Conservation (phyloP, 2,888 invertebrate species). For the Nomada goodeniana region DNA sequence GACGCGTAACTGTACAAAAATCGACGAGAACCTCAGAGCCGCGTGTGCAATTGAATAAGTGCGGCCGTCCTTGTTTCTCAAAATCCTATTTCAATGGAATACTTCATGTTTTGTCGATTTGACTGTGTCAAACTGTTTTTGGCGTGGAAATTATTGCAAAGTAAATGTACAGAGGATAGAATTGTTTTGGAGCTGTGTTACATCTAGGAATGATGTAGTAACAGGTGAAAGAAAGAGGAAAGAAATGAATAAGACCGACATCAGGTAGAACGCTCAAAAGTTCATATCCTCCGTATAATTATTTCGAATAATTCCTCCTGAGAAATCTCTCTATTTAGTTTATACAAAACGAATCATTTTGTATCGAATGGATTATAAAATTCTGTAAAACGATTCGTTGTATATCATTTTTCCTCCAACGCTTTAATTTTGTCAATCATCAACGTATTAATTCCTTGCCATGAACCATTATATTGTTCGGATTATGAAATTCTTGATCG, state of each 20-base stretch:
- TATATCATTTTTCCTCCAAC: conserved; percentile 44
- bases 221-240: not conserved
- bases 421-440: conserved; percentile 7
- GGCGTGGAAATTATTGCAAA: conserved; percentile 48
- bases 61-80: conserved; percentile 39
- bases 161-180: conserved; percentile 48
- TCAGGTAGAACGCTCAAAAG: conserved; percentile 4
- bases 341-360: conserved; percentile 62
- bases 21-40: conserved; percentile 19
- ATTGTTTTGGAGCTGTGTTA: conserved; percentile 15
- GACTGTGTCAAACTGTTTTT: conserved; percentile 43
- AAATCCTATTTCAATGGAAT: conserved; percentile 47
- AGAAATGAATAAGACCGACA: not conserved
- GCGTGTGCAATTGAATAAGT: not conserved
- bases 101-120: conserved; percentile 43
- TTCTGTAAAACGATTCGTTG: conserved; percentile 57
- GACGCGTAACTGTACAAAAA: conserved; percentile 45
- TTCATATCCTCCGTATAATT: conserved; percentile 54
- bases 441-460: conserved; percentile 12
- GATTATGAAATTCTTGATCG: not conserved
- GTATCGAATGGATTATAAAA: conserved; percentile 67
- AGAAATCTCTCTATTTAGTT: conserved; percentile 66
- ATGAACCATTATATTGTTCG: not conserved
- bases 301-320: conserved; percentile 44
- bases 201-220: not conserved